Conservation (phyloP, 2,113 vertebrate genomes). For the Mastomys coucha region DNA sequence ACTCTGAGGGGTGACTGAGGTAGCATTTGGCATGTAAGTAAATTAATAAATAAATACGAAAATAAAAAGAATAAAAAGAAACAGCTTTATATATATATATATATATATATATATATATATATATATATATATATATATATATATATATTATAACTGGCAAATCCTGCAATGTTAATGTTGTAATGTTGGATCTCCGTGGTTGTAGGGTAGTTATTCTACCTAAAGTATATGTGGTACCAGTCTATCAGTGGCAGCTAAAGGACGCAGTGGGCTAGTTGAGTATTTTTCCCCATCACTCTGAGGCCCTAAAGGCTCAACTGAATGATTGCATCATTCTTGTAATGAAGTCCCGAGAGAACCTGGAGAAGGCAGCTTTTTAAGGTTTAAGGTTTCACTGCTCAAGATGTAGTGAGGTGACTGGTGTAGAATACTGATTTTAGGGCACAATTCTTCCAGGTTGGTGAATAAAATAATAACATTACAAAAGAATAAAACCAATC, state of each 20-base stretch:
- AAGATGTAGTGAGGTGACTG: slow-evolving; percentile 27
- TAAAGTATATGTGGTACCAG: background rate
- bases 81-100: too few relatives aligned
- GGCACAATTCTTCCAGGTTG: background rate
- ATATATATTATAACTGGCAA: background rate
- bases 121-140: too few relatives aligned
- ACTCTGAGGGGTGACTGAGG: too few relatives aligned
- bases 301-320: slow-evolving; percentile 23
- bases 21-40: too few relatives aligned
- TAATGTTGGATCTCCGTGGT: background rate
- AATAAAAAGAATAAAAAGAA: too few relatives aligned
- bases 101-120: too few relatives aligned
- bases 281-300: slow-evolving; percentile 48
- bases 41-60: too few relatives aligned
- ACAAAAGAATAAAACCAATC: background rate
- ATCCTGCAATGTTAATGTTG: slow-evolving; percentile 12
- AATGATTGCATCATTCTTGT: slow-evolving; percentile 70
- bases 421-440: slow-evolving; percentile 56
- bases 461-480: slow-evolving; percentile 24
- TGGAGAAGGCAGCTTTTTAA: slow-evolving; percentile 63
- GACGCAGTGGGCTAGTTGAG: slow-evolving; percentile 26
- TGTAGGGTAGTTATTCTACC: background rate
- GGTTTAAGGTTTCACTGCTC: slow-evolving; percentile 53
- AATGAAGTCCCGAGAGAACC: slow-evolving; percentile 66
- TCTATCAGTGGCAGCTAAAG: slow-evolving; percentile 59